Conservation (phyloP, 2,113 vertebrate species). For the Trichomycterus rosablanca region DNA sequence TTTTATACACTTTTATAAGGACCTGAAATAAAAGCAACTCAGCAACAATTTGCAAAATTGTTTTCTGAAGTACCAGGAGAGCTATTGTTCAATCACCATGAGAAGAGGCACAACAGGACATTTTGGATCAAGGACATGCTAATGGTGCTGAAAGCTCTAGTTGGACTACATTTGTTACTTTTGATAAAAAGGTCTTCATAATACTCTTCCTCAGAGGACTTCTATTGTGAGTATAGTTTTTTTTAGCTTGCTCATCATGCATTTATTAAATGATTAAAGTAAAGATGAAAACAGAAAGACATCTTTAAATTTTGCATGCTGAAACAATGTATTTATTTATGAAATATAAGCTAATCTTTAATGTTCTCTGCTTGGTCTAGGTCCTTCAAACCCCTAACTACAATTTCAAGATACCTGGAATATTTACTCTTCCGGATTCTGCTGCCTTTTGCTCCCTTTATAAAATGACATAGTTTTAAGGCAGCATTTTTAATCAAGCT, state of each 20-base stretch:
- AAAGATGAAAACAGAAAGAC: too few relatives aligned
- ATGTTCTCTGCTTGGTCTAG: slow-evolving; percentile 27
- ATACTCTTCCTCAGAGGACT: not conserved
- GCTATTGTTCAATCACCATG: slow-evolving; percentile 2
- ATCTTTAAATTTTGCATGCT: too few relatives aligned
- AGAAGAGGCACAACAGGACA: not conserved
- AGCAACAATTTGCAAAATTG: slow-evolving; percentile 21
- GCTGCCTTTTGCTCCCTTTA: slow-evolving; percentile 43
- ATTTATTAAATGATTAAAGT: too few relatives aligned
- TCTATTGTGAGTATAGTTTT: not conserved
- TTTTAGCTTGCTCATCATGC: slow-evolving; percentile 10
- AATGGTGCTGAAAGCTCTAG: slow-evolving; percentile 47
- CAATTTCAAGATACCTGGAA: slow-evolving; percentile 46
- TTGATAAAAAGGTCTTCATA: slow-evolving; percentile 13
- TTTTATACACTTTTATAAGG: slow-evolving; percentile 64
- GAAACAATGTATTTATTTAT: too few relatives aligned
- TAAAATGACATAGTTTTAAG: slow-evolving; percentile 37
- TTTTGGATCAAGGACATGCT: slow-evolving; percentile 39
- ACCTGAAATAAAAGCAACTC: slow-evolving; percentile 57
- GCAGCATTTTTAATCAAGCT: too few relatives aligned
- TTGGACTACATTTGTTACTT: slow-evolving; percentile 35
- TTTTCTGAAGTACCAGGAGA: slow-evolving; percentile 11
- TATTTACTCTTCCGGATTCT: slow-evolving; percentile 50
- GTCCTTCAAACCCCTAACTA: slow-evolving; percentile 12
- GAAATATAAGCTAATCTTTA: slow-evolving; percentile 46